phyloP scores from a whole-genome alignment of 1,140 invertebrate species.

The Odontomachus brunneus region DNA sequence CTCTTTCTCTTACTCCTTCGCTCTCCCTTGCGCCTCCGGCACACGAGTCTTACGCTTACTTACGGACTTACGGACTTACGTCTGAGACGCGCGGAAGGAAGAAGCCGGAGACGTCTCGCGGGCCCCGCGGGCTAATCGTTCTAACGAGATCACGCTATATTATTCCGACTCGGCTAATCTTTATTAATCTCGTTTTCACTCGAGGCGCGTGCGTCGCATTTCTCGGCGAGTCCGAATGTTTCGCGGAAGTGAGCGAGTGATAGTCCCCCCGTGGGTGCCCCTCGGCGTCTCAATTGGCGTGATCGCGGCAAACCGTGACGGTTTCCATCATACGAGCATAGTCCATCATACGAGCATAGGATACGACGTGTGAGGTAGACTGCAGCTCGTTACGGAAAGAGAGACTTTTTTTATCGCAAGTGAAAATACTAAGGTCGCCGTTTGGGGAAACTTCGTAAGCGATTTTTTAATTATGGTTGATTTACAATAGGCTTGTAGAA shows the following conservation, averaged over 20 bases:
- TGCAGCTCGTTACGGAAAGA: neutral
- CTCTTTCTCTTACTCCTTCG: conserved; percentile 12
- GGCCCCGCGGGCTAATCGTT: conserved; percentile 82
- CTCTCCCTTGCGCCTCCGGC: conserved; percentile 62
- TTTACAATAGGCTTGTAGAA: no score
- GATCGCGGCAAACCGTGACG: conserved; percentile 9
- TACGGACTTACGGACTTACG: conserved; percentile 81
- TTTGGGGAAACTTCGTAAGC: no score
- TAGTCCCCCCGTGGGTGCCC: neutral
- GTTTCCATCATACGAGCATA: neutral
- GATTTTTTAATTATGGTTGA: no score
- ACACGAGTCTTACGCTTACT: conserved; percentile 83
- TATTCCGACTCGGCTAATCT: conserved; percentile 84
- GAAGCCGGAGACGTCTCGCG: conserved; percentile 84
- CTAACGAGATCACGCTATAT: conserved; percentile 85
- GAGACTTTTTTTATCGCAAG: no score
- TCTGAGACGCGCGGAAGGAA: conserved; percentile 72
- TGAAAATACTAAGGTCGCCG: no score
- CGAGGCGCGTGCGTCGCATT: conserved; percentile 64
- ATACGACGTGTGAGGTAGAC: neutral
- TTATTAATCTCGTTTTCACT: conserved; percentile 84
- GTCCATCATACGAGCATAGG: no score
- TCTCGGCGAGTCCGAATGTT: conserved; percentile 56
- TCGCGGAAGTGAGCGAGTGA: conserved; percentile 29
- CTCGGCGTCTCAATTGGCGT: neutral